Evolutionary conservation across 2,113 vertebrate species (phyloP), one percentile per base, ranked within the genome.

Genomic region (Aspiorhynchus laticeps): DNA sequence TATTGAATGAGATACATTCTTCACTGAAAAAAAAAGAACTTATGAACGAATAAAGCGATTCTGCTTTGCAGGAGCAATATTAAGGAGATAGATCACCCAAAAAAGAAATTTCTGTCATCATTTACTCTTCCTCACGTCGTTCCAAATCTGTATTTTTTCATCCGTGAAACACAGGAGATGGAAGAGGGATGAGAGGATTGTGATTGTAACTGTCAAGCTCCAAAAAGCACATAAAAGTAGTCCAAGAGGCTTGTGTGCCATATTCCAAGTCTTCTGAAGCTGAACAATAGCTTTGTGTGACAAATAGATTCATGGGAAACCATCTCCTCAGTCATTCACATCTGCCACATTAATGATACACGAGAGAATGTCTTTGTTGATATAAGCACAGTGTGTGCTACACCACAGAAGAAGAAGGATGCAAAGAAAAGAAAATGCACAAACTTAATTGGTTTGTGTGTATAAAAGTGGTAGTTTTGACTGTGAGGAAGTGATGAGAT

Each of bases 161-260:
- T 78, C 26, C 17, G 26, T 51, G 17, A 28, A 78, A 21, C 76
- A 78, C 15, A 53, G 76, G 76, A 78, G 76, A 53, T 33, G 17
- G 76, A 78, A 78, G 48, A 78, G 17, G 76, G 76, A 53, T 33
- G 48, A 53, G 46, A 19, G 46, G 28, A 78, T 78, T 78, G 76
- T 33, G 28, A 31, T 78, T 53, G 46, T 48, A 53, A 78, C 19
- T 78, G 76, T 78, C 48, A 78, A 78, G 76, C 76, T 78, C 76
- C 76, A 78, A 78, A 78, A 53, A 78, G 46, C 76, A 53, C 76
- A 78, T 78, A 78, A 78, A 48, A 53, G 75, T 48, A 77, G 76
- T 78, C 76, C 76, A 78, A 2, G 46, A 53, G 46, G 15, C 75
- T 53, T 53, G 46, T 53, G 76, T 53, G 76, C 28, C 28, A 51